Base-by-base conservation (phyloP, 2,888 invertebrate genomes). In the Pharmacophagus antenor region DNA sequence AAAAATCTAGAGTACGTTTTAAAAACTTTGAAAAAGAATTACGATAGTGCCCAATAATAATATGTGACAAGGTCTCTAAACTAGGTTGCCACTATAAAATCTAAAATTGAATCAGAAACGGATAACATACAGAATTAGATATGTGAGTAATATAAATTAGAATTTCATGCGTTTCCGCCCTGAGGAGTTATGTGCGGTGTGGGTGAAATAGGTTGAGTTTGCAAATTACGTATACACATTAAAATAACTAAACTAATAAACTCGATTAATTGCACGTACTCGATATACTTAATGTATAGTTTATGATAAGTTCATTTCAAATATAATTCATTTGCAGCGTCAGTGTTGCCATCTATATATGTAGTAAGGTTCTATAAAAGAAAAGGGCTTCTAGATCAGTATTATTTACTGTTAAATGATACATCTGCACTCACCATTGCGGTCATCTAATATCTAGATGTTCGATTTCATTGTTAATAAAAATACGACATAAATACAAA, bases 121-220 rank as follows among this genome's bases (percentile, higher is more conserved):
- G 65, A 70, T 67, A 67, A 41, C 62, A 69, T 67, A 66, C 71
- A 67, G 75, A 79, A 76, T 77, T 79, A 78, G 78, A 77, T 73
- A 66, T 65, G 67, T 75, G 75, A 74, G 72, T 77, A 76, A 77
- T 74, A 69, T 60, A 72, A 77, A 78, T 79, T 77, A 78, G 71
- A 66, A 74, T 72, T 77, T 74, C 70, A 72, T 70, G 72, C 66
- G 70, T 73, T 78, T 78, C 80, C 80, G 80, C 65, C 61, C 62
- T 65, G 54, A 52, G 54, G 56, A 58, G 49, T 58, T 25, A 56
- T 53, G 56, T 60, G 42, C 23, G 49, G 46, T 46, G 59, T 44
- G 15, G 23, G 23, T 17, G 22, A 57, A 57, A 57, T 51, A 57
- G 31, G 31, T 21, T 57, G 44, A 44, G 31, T 46, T 46, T 15